A percentile compares a stretch with the other conserved stretches of the same genome.
phyloP scores from a whole-genome alignment of 2,888 invertebrate species.

The Mycalesis mineus region DNA sequence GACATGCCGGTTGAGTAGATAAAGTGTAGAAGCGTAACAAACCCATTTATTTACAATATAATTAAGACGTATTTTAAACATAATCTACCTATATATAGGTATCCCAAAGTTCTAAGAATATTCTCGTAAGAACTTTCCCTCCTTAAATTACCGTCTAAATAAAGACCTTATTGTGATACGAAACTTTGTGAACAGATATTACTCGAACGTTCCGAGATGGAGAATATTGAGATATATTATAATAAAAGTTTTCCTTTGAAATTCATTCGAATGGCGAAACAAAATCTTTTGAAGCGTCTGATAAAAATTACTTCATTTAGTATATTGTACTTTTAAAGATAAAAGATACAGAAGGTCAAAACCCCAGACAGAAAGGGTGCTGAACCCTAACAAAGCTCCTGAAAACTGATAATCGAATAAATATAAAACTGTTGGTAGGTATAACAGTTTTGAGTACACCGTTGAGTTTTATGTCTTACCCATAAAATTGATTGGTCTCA shows the following conservation, averaged over 20 bases:
- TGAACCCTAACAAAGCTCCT: conserved; percentile 20
- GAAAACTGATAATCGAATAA: not conserved
- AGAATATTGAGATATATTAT: not conserved
- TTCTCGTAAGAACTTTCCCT: too few species aligned
- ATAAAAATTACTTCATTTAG: not conserved
- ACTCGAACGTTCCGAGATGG: too few species aligned
- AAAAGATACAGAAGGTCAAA: conserved; percentile 35
- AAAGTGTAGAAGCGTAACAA: too few species aligned
- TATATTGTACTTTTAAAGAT: not conserved
- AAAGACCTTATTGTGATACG: too few species aligned
- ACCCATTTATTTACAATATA: too few species aligned
- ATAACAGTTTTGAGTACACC: not conserved
- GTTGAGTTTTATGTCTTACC: not conserved
- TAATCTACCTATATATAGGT: too few species aligned
- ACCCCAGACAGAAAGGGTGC: conserved; percentile 36
- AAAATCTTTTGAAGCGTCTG: not conserved
- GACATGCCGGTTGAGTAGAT: too few species aligned
- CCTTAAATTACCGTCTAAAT: too few species aligned
- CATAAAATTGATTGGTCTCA: not conserved
- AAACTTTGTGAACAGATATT: too few species aligned
- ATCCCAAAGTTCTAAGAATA: too few species aligned
- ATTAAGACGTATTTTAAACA: too few species aligned
- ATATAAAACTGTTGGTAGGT: not conserved
- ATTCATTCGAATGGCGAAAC: not conserved
- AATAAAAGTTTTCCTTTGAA: not conserved